Evolutionary conservation across 2,113 vertebrate species (phyloP), one percentile per base, ranked within the genome.

Genomic region (Lynx canadensis): DNA sequence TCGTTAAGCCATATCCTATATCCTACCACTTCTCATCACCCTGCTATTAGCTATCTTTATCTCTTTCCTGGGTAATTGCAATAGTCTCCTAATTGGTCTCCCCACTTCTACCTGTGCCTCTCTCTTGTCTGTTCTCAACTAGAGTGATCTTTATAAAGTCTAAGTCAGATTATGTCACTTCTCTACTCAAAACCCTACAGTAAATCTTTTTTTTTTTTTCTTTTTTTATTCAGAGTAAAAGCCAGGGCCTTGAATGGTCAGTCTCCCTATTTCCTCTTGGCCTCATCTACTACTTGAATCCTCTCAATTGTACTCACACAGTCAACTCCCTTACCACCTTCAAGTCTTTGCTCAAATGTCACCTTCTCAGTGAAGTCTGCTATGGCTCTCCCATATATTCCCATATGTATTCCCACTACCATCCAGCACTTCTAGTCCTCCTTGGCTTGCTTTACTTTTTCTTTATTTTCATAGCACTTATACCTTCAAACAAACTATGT

Each of bases 381-480:
- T 50, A 0, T 12, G 41, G 27, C 41, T 23, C 13, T 71, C 11
- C 33, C 85, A 1, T 82, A 57, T 60, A 60, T 60, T 60, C 21
- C 57, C 8, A 23, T 60, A 9, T 18, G 31, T 3, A 52, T 5
- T 73, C 33, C 60, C 5, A 33, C 4, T 50, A 11, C 27, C 16
- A n/a, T 50, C 41, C n/a, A 25, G 81, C 11, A 48, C 3, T 69
- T 41, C 41, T 5, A 80, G 0, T 52, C 21, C 52, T n/a, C 80
- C 15, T 91, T 73, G 65, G 33, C 36, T 94, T 84, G 19, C 84
- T 71, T 78, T 82, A 38, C 82, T 94, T 94, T 90, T 76, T 73
- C n/a, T 52, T 74, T 86, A 55, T 88, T 91, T 91, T 80, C 52
- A 83, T 94, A 38, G 60, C 5, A 73, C n/a, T 86, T 87, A 79